A percentile compares a stretch with the other conserved stretches of the same genome.
Conservation (phyloP, 2,888 invertebrate genomes). For the Beris chalybata region DNA sequence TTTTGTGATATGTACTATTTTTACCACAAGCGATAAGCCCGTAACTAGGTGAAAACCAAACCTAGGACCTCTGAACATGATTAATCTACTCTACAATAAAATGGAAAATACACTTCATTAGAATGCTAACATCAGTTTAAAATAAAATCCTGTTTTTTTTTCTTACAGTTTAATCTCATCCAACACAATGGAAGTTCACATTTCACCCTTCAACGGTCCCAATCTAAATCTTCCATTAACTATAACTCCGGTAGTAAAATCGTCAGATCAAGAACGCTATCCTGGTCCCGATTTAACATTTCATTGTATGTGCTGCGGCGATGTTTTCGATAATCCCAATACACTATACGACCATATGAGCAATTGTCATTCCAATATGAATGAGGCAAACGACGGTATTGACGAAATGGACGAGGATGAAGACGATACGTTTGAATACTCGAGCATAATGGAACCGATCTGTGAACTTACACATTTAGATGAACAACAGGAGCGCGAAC, state of each 20-base stretch:
- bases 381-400: background rate
- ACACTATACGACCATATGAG: conserved; percentile 53
- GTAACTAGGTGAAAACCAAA: too few relatives aligned
- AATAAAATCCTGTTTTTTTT: too few relatives aligned
- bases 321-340: conserved; percentile 52
- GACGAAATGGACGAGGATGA: conserved; percentile 37
- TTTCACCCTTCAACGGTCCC: conserved; percentile 32
- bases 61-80: too few relatives aligned
- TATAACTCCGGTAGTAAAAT: conserved; percentile 50
- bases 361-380: conserved; percentile 45
- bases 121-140: too few relatives aligned
- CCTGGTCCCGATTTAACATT: conserved; percentile 52
- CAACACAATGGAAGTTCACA: conserved; percentile 35
- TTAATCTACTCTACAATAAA: too few relatives aligned
- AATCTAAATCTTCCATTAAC: conserved; percentile 48
- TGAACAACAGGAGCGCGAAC: conserved; percentile 25
- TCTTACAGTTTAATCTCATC: too few relatives aligned
- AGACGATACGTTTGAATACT: conserved; percentile 48
- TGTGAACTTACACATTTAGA: conserved; percentile 47
- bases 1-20: too few relatives aligned
- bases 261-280: conserved; percentile 38
- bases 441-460: conserved; percentile 54
- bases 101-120: too few relatives aligned
- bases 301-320: conserved; percentile 54
- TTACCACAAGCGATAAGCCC: too few relatives aligned